These are phyloP conservation scores for Gasteruption jaculator DNA, from an alignment of 2,888 invertebrate genomes.

Conservation along the genomic window DNA sequence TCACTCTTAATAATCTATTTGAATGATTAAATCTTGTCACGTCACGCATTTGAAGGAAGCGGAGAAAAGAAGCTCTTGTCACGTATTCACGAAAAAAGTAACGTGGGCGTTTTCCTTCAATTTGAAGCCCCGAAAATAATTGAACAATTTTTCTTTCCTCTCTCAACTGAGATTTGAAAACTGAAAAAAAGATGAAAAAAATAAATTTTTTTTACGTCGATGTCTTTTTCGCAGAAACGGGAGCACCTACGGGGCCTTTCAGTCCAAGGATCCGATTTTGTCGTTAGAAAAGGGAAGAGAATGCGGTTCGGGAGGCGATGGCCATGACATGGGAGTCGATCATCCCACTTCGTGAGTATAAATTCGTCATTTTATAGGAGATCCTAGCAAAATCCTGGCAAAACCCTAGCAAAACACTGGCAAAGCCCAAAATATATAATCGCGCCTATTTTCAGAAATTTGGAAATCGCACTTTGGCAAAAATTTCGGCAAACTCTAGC, in stretches of 20 bases:
- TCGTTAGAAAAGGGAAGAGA: slow-evolving; percentile 49
- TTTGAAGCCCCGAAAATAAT: too few relatives aligned
- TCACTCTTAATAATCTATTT: too few relatives aligned
- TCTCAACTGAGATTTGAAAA: background rate
- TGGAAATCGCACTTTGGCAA: too few relatives aligned
- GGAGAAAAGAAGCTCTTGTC: background rate
- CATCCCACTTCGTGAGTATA: slow-evolving; percentile 66
- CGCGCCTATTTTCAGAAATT: too few relatives aligned
- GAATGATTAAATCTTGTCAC: too few relatives aligned
- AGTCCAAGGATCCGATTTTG: slow-evolving; percentile 56
- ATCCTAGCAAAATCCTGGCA: too few relatives aligned
- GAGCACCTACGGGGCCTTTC: slow-evolving; percentile 50
- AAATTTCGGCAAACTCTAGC: too few relatives aligned
- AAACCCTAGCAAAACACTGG: too few relatives aligned
- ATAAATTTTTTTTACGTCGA: slow-evolving; percentile 15
- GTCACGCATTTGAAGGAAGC: too few relatives aligned
- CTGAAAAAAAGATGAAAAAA: slow-evolving; percentile 1
- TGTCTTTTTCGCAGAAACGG: slow-evolving; percentile 40
- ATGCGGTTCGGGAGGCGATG: slow-evolving; percentile 41
- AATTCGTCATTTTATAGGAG: too few relatives aligned
- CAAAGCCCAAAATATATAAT: too few relatives aligned
- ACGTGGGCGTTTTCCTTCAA: too few relatives aligned
- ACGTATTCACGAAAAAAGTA: slow-evolving; percentile 1
- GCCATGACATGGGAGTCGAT: slow-evolving; percentile 54
- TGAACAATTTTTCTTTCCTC: background rate